phyloP scores from a whole-genome alignment of 2,888 invertebrate genomes.

The Lymantria dispar region DNA sequence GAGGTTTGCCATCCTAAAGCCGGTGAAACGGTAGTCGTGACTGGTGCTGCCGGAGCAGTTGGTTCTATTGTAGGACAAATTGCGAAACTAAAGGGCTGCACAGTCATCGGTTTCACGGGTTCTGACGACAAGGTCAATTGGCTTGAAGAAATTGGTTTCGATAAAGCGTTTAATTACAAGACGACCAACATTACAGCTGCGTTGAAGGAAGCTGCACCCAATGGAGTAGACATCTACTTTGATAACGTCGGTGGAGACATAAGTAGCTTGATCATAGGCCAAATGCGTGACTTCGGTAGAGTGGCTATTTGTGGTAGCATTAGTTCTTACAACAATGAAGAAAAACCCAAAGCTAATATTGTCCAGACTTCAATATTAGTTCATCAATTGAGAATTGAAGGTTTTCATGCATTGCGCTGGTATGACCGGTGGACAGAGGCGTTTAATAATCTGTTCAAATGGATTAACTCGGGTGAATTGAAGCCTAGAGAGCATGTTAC shows the following conservation, averaged over 20 bases:
- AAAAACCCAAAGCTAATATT: slow-evolving; percentile 56
- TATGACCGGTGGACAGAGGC: slow-evolving; percentile 78
- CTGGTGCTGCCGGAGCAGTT: slow-evolving; percentile 86
- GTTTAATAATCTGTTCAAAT: slow-evolving; percentile 76
- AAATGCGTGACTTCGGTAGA: too few species aligned
- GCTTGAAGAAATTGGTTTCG: too few species aligned
- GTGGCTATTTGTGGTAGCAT: too few species aligned
- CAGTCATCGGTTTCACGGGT: slow-evolving; percentile 87
- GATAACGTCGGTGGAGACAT: slow-evolving; percentile 87
- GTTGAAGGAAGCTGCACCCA: too few species aligned
- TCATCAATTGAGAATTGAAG: slow-evolving; percentile 84
- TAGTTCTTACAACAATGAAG: slow-evolving; percentile 64
- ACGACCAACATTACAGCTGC: too few species aligned
- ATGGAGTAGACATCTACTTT: too few species aligned
- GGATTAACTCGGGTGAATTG: slow-evolving; percentile 85
- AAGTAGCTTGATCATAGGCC: too few species aligned
- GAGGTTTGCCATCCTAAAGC: too few species aligned
- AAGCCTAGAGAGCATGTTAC: slow-evolving; percentile 84
- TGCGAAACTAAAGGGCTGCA: slow-evolving; percentile 85
- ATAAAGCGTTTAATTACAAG: too few species aligned
- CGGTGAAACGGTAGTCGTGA: too few species aligned
- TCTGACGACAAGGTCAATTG: slow-evolving; percentile 31
- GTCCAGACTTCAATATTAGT: slow-evolving; percentile 80
- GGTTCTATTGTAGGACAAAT: slow-evolving; percentile 89
- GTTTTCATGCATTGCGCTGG: slow-evolving; percentile 81